Base-by-base conservation (phyloP, 2,113 vertebrate genomes). In the Centropus bengalensis region DNA sequence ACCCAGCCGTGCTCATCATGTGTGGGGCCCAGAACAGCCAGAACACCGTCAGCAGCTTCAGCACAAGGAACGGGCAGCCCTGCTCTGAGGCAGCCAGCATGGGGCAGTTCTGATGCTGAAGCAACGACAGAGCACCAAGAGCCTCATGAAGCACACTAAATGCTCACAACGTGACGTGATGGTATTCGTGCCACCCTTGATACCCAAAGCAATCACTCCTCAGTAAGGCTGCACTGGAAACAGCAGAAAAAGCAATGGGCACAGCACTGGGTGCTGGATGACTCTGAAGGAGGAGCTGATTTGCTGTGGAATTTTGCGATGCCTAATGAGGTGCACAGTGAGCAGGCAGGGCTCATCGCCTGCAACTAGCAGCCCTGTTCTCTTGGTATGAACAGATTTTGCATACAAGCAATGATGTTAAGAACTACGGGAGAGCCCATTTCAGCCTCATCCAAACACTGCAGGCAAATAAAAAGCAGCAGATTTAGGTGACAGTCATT, bases 141-240 rank as follows among this genome's bases (percentile, higher is more conserved):
- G 14, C 68, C 66, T 94, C 88, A 79, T 62, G 91, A 89, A 92
- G 33, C 62, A 86, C 38, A 63, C 60, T 63, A 96, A 80, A 77
- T 70, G 62, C 62, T 93, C 19, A 10, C 92, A 95, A 88, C 18
- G 54, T 51, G 91, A 93, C 70, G 47, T 9, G 60, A 94, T 90
- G 84, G 89, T 82, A 80, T 81, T 84, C 58, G 33, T 52, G 95
- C 85, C 95, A 92, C 68, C 84, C 77, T 60, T 69, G 54, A 94
- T 89, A 93, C 94, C 62, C 71, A 80, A 93, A 96, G 75, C 86
- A 88, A 96, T 96, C 93, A 97, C 70, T 97, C 68, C 84, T 95
- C 52, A 60, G 78, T 55, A 51, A 89, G 88, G 81, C 44, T 94
- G 86, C 56, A 67, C 78, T 49, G 28, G 49, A 94, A 85, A 88